Conservation (phyloP, 30 jellyfish, hydroid and myxozoan species). For the Clytia hemisphaerica region DNA sequence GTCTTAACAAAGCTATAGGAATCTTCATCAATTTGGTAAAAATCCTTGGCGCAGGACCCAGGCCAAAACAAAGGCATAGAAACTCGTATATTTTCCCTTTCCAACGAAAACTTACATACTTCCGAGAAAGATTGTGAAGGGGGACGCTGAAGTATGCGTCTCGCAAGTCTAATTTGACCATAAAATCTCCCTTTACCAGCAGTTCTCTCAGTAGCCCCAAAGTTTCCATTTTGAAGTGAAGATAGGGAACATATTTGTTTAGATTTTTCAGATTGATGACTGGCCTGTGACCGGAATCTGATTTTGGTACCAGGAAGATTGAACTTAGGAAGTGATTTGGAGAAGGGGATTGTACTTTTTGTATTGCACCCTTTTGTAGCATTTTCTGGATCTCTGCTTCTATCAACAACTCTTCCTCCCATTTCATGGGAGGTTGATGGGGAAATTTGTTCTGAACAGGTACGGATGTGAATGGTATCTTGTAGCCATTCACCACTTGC, state of each 20-base stretch:
- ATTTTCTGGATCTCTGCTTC: not conserved
- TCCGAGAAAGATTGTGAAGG: too few species aligned
- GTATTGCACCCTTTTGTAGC: not conserved
- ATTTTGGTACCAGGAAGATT: not conserved
- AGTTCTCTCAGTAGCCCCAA: not conserved
- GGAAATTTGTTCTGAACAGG: not conserved
- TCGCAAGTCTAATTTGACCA: too few species aligned
- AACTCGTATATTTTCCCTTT: not conserved
- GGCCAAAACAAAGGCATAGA: not conserved
- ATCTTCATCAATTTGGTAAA: not conserved
- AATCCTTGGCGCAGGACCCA: not conserved
- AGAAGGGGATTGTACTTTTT: not conserved
- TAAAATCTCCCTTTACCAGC: constrained; percentile 5
- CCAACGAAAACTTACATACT: too few species aligned
- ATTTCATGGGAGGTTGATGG: not conserved
- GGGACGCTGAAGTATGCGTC: too few species aligned
- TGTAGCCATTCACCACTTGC: not conserved
- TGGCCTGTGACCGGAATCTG: constrained; percentile 1
- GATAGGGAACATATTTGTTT: not conserved
- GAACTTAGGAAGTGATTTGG: not conserved
- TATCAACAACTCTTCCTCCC: not conserved
- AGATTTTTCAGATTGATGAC: constrained; percentile 4
- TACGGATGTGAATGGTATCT: not conserved
- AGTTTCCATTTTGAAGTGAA: constrained; percentile 3
- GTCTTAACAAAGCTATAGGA: not conserved